phyloP scores from a whole-genome alignment of 1,140 invertebrate genomes.

The Sitodiplosis mosellana region DNA sequence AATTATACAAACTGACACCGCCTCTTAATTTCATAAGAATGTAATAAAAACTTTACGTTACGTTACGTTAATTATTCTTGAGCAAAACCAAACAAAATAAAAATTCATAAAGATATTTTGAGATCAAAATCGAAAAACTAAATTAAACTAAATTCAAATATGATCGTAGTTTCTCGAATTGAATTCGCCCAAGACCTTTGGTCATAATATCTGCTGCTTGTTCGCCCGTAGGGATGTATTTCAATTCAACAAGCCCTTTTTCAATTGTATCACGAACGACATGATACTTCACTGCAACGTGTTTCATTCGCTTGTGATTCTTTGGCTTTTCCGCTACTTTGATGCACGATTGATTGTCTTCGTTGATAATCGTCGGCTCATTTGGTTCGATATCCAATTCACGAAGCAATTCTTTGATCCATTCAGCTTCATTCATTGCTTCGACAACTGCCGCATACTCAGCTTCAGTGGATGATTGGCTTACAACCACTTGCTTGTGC shows the following conservation, averaged over 20 bases:
- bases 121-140: background rate
- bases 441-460: slow-evolving; percentile 17
- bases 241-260: slow-evolving; percentile 1
- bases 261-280: slow-evolving; percentile 8
- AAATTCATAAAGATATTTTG: background rate
- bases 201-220: slow-evolving; percentile 9
- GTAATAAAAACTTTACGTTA: no score
- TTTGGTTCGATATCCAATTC: slow-evolving; percentile 9
- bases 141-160: slow-evolving; percentile 1
- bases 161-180: background rate
- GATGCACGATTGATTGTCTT: slow-evolving; percentile 19
- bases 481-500: slow-evolving; percentile 18
- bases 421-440: slow-evolving; percentile 11
- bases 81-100: no score
- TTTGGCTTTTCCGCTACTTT: slow-evolving; percentile 17
- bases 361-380: slow-evolving; percentile 5
- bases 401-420: slow-evolving; percentile 12
- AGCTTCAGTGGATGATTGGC: slow-evolving; percentile 18
- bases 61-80: no score
- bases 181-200: background rate
- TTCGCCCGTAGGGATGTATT: slow-evolving; percentile 6
- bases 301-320: slow-evolving; percentile 12
- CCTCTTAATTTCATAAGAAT: no score
- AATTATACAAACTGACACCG: no score
- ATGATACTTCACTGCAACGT: slow-evolving; percentile 13